Percentiles rank a stretch among this genome's conserved stretches.
phyloP scores from a whole-genome alignment of 2,888 invertebrate species.

The Micoletzkya japonica region DNA sequence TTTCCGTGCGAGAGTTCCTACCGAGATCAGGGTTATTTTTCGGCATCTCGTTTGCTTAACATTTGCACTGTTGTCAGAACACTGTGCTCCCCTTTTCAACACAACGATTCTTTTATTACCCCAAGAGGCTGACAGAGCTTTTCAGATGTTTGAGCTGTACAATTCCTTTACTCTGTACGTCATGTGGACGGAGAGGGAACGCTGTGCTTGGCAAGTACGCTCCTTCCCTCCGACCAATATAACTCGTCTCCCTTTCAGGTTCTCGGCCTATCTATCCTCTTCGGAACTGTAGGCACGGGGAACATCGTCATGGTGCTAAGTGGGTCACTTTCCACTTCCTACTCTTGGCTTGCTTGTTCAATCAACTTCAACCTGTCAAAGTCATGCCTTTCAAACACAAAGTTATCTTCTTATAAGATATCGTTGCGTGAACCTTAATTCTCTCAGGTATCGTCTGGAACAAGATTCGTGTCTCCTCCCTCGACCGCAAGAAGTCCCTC shows the following conservation, averaged over 20 bases:
- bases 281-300: slow-evolving; percentile 31
- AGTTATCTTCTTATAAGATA: neutral
- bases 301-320: slow-evolving; percentile 33
- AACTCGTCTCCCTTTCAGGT: slow-evolving; percentile 28
- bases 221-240: neutral
- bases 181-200: slow-evolving; percentile 29
- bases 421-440: neutral
- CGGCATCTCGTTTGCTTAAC: no score
- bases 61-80: no score
- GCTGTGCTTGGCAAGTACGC: slow-evolving; percentile 34
- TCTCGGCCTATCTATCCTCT: slow-evolving; percentile 29
- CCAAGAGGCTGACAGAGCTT: neutral
- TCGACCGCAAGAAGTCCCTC: slow-evolving; percentile 16
- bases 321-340: neutral
- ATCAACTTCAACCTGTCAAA: no score
- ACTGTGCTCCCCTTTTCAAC: neutral
- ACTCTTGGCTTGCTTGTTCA: neutral
- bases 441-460: slow-evolving; percentile 17
- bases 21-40: no score
- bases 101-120: neutral
- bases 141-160: slow-evolving; percentile 32
- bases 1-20: no score
- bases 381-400: neutral
- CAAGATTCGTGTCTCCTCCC: slow-evolving; percentile 13
- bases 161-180: slow-evolving; percentile 30